phyloP scores from a whole-genome alignment of 2,113 vertebrate genomes.

The Hassar affinis region DNA sequence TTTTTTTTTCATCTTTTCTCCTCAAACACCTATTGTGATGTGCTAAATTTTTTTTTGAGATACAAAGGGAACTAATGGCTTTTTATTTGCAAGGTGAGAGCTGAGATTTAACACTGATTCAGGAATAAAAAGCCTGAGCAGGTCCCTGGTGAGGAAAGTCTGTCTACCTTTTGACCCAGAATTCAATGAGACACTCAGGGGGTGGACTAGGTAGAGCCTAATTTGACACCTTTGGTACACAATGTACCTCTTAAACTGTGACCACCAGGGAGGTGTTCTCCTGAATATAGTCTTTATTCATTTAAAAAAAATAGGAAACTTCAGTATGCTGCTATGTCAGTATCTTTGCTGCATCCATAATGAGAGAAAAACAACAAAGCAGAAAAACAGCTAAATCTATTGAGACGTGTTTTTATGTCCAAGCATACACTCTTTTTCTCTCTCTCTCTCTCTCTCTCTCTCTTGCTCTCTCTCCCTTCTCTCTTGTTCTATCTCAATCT shows the following conservation, averaged over 20 bases:
- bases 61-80: slow-evolving; percentile 48
- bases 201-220: slow-evolving; percentile 3
- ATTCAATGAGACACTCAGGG: slow-evolving; percentile 17
- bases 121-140: slow-evolving; percentile 40
- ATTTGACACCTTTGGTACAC: slow-evolving; percentile 1
- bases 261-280: background rate
- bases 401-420: background rate
- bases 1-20: slow-evolving; percentile 47
- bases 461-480: slow-evolving; percentile 10
- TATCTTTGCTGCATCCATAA: background rate
- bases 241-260: slow-evolving; percentile 6
- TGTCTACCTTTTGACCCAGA: slow-evolving; percentile 36
- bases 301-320: background rate
- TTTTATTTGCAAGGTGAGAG: slow-evolving; percentile 54
- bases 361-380: background rate
- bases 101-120: slow-evolving; percentile 32
- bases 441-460: background rate
- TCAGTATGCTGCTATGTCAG: background rate
- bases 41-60: slow-evolving; percentile 45
- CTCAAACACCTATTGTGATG: slow-evolving; percentile 58
- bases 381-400: background rate
- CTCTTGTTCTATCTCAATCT: slow-evolving; percentile 12
- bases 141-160: slow-evolving; percentile 19
- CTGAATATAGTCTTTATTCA: background rate
- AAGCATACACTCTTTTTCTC: slow-evolving; percentile 30